Base-by-base conservation (phyloP, 1,140 invertebrate genomes). In the Halictus rubicundus region DNA sequence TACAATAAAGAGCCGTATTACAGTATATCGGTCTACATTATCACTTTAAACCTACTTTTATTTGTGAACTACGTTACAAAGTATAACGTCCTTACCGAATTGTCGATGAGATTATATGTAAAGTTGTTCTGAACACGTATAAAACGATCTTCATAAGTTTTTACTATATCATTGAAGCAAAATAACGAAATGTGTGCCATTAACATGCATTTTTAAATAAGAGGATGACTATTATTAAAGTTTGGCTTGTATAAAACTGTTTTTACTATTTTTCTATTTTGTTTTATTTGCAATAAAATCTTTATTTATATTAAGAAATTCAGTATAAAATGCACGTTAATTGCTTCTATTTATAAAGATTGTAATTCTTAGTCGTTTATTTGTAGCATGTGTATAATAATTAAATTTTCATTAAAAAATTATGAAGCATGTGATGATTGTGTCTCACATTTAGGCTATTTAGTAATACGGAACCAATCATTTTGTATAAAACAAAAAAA, bases 141-240 rank as follows among this genome's bases (percentile, higher is more conserved):
- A 14, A 52, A 79, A 74, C n/a, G 19, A 69, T 68, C 46, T 27
- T 68, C 25, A 57, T 42, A 59, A 9, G 9, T 23, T 59, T 32
- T 52, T 19, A 21, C 16, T 32, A 39, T 59, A 49, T 61, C 21
- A 3, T 59, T 61, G 12, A 5, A 78, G 46, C 60, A 9, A 21
- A 49, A 19, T 71, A 63, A 60, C 60, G 12, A 42, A 23, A 32
- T 37, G 23, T 27, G 27, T 69, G 19, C 27, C 32, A 63, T 63
- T 78, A 25, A 77, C n/a, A 42, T 60, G 32, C 59, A 78, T 54
- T 63, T 71, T 27, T 52, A 16, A 68, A 46, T 59, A 61, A 69
- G 49, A 32, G 2, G 37, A 37, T 21, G n/a, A 64, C 63, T 8
- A 10, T 49, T 75, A 69, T 57, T 14, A 14, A 69, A 61, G 21